Percentiles rank a stretch among this genome's conserved stretches.
phyloP scores from a whole-genome alignment of 2,113 vertebrate species.

The Daboia siamensis region DNA sequence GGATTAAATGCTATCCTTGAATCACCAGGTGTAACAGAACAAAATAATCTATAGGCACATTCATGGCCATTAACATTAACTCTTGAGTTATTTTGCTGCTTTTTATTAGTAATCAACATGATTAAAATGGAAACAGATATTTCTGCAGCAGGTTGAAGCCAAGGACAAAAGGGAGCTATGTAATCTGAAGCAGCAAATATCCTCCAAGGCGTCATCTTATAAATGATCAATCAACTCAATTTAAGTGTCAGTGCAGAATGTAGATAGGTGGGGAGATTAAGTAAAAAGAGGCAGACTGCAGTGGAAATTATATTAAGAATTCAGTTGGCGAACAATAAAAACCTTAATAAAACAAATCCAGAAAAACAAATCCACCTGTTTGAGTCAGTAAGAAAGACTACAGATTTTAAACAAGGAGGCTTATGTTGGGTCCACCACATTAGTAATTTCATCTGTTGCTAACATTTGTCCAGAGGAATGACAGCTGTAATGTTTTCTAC shows the following conservation, averaged over 20 bases:
- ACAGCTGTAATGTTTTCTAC: constrained; percentile 44
- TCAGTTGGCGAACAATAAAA: background rate
- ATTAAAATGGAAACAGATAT: constrained; percentile 21
- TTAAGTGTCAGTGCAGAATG: background rate
- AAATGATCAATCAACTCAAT: background rate
- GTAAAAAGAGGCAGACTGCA: background rate
- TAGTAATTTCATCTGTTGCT: constrained; percentile 47
- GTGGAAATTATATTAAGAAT: background rate
- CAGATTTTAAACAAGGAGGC: background rate
- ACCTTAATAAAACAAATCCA: background rate
- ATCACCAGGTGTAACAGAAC: background rate
- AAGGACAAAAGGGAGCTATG: constrained; percentile 17
- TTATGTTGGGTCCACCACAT: constrained; percentile 3
- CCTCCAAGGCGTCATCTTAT: background rate
- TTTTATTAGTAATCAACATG: background rate
- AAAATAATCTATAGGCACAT: background rate
- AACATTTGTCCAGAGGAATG: constrained; percentile 27
- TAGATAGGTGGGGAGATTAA: background rate
- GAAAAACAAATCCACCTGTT: constrained; percentile 14
- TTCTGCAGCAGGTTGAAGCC: constrained; percentile 1
- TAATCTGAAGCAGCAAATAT: constrained; percentile 7
- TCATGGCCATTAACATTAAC: background rate
- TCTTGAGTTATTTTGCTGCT: background rate
- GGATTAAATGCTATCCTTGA: background rate
- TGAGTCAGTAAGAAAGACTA: background rate